Conservation (phyloP, 2,113 vertebrate species). For the Spea bombifrons region DNA sequence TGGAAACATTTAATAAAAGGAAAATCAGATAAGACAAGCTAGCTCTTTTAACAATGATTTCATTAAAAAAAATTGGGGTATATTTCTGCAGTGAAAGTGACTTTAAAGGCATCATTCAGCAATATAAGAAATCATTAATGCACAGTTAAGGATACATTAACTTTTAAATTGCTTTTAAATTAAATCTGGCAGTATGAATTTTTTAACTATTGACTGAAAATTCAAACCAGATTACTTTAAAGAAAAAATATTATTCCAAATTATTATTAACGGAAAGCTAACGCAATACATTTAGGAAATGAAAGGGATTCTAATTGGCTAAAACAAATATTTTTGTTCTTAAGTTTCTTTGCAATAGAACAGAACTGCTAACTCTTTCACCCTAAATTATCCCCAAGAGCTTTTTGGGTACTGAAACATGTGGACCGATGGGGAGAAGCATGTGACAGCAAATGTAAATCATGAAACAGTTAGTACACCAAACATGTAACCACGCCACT, state of each 20-base stretch:
- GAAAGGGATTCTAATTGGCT: not conserved
- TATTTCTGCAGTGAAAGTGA: not conserved
- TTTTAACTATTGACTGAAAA: slow-evolving; percentile 1
- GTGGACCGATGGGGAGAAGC: too few species aligned
- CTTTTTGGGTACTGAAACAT: too few species aligned
- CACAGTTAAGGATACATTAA: slow-evolving; percentile 8
- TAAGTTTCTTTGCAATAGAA: too few species aligned
- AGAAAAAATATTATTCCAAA: not conserved
- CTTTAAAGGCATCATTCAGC: not conserved
- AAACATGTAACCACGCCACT: too few species aligned
- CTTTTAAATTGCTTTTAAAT: slow-evolving; percentile 14
- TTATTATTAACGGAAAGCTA: slow-evolving; percentile 9
- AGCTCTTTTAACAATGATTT: not conserved
- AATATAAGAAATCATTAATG: not conserved
- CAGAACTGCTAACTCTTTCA: too few species aligned
- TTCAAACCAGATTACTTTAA: slow-evolving; percentile 4
- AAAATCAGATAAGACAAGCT: not conserved
- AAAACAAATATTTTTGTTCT: not conserved
- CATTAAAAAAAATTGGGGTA: not conserved
- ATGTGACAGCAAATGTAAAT: too few species aligned
- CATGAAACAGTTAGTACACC: too few species aligned
- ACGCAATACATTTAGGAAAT: not conserved
- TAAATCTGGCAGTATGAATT: slow-evolving; percentile 2
- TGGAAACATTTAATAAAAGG: not conserved
- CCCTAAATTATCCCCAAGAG: too few species aligned